Conservation (phyloP, 2,113 vertebrate species). For the Malurus elegans region DNA sequence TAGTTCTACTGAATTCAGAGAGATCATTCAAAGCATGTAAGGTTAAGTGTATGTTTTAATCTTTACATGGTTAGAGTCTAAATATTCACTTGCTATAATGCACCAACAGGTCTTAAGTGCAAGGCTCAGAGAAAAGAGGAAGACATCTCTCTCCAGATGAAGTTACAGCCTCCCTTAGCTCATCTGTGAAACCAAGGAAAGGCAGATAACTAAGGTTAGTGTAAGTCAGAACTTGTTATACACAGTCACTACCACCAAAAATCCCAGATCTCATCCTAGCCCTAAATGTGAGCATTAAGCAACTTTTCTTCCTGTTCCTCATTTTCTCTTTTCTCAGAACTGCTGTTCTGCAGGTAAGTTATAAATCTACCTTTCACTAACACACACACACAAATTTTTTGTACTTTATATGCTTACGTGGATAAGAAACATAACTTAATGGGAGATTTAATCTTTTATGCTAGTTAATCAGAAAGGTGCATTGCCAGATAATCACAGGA, state of each 20-base stretch:
- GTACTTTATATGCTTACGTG: neutral
- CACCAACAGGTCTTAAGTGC: neutral
- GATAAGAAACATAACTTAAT: neutral
- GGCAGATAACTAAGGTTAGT: neutral
- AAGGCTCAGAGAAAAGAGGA: neutral
- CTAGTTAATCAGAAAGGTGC: neutral
- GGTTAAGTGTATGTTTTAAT: neutral
- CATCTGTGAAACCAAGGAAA: neutral
- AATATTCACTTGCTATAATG: neutral
- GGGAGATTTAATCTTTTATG: neutral
- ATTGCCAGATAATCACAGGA: neutral
- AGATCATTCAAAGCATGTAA: neutral
- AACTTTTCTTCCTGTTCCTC: neutral
- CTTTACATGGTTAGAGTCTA: neutral
- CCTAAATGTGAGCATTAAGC: neutral
- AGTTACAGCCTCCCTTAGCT: neutral
- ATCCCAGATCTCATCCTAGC: neutral
- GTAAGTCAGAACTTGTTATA: neutral
- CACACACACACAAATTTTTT: neutral
- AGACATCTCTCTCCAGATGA: neutral
- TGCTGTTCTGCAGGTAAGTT: neutral
- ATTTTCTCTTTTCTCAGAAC: neutral
- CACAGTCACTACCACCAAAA: neutral
- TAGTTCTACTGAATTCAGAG: neutral
- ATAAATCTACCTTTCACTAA: neutral